These are phyloP conservation scores for Etheostoma nigrum DNA, from an alignment of 2,797 vertebrate genomes.

Conservation along the genomic window DNA sequence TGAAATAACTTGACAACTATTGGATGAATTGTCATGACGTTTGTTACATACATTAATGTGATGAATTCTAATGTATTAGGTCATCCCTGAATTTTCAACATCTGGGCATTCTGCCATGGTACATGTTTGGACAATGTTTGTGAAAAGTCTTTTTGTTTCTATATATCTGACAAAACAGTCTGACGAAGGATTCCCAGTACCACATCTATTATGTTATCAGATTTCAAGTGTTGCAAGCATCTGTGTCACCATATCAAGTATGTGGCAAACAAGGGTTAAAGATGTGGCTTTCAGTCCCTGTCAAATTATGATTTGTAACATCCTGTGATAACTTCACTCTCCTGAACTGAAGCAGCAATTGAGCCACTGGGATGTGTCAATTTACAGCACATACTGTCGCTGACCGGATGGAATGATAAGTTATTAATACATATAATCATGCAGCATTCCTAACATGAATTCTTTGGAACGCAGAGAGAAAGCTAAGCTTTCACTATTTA, in stretches of 20 bases:
- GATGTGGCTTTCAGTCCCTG: slow-evolving; percentile 28
- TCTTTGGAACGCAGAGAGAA: slow-evolving; percentile 49
- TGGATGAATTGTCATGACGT: neutral
- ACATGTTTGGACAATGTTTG: neutral
- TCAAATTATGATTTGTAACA: slow-evolving; percentile 58
- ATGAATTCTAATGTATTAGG: neutral
- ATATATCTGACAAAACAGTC: neutral
- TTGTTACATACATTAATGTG: neutral
- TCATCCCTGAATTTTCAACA: neutral
- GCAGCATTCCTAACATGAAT: slow-evolving; percentile 51
- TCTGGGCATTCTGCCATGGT: neutral
- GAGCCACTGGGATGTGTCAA: slow-evolving; percentile 47
- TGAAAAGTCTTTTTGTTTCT: neutral
- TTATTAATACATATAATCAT: slow-evolving; percentile 63
- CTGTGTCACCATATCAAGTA: slow-evolving; percentile 18
- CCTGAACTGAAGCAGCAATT: slow-evolving; percentile 22
- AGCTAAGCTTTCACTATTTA: slow-evolving; percentile 38
- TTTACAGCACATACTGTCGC: slow-evolving; percentile 59
- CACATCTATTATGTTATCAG: slow-evolving; percentile 15
- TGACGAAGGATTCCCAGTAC: neutral
- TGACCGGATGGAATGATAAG: slow-evolving; percentile 48
- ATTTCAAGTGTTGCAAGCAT: slow-evolving; percentile 29
- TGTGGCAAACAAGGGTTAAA: slow-evolving; percentile 39
- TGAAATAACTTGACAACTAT: neutral
- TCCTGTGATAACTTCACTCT: slow-evolving; percentile 50